Conservation (phyloP, 2,113 vertebrate genomes). For the Caracal caracal region DNA sequence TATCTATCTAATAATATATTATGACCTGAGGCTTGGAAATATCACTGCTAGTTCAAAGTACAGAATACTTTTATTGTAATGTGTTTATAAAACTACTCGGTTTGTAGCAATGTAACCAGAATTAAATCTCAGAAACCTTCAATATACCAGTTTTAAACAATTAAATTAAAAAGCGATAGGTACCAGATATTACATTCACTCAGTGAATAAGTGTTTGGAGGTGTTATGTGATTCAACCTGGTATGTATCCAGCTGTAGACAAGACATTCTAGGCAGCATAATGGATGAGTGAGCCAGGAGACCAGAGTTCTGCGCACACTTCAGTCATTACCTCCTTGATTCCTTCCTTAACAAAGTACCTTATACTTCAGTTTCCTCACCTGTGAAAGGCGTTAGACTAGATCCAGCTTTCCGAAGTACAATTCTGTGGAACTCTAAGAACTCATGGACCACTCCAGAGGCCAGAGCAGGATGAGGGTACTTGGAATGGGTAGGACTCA, state of each 20-base stretch:
- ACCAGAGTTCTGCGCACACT: background rate
- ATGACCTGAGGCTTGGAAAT: slow-evolving; percentile 12
- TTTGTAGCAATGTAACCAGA: background rate
- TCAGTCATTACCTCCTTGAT: background rate
- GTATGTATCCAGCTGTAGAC: background rate
- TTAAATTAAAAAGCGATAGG: background rate
- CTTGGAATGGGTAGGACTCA: background rate
- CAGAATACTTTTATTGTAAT: background rate
- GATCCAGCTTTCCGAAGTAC: background rate
- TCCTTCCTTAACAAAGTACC: background rate
- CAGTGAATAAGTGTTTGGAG: background rate
- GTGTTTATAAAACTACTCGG: slow-evolving; percentile 1
- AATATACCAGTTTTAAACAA: background rate
- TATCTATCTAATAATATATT: background rate
- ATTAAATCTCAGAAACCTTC: slow-evolving; percentile 41
- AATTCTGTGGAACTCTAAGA: background rate
- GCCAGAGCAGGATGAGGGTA: background rate
- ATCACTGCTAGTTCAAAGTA: slow-evolving; percentile 10
- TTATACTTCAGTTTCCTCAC: background rate
- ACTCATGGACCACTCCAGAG: background rate
- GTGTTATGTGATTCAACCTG: background rate
- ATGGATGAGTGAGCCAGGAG: background rate
- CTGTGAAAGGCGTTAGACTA: background rate
- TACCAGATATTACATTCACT: background rate
- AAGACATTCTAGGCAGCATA: background rate